Conservation (phyloP, 1,140 invertebrate species). For the Pogonomyrmex californicus region DNA sequence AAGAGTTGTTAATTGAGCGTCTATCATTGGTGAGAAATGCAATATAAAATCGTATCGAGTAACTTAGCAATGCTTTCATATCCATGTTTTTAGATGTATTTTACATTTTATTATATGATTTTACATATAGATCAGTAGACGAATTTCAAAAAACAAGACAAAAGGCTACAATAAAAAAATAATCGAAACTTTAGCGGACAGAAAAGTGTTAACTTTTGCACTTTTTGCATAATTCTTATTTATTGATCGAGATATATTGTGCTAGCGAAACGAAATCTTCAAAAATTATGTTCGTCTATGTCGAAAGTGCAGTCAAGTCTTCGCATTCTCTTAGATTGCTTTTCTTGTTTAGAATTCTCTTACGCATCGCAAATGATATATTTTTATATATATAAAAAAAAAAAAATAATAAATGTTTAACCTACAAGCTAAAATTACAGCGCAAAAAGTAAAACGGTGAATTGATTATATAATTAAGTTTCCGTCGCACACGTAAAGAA, state of each 20-base stretch:
- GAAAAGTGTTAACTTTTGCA: conserved; percentile 36
- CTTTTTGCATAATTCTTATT: not conserved
- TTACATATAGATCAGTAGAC: conserved; percentile 5
- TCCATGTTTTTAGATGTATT: not conserved
- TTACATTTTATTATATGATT: conserved; percentile 5
- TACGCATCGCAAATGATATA: not conserved
- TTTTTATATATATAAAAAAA: not conserved
- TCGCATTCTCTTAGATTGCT: not conserved
- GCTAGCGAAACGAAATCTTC: conserved; percentile 7
- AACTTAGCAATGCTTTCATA: not conserved
- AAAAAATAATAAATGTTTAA: not conserved
- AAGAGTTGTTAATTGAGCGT: not conserved
- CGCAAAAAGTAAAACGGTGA: not conserved
- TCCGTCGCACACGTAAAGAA: conserved; percentile 1
- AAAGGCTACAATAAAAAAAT: not conserved
- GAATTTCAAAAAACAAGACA: not conserved
- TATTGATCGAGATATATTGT: conserved; percentile 38
- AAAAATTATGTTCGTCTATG: not conserved
- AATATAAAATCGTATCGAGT: not conserved
- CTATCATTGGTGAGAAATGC: not conserved
- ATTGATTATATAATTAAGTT: not conserved
- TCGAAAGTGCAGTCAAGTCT: not conserved
- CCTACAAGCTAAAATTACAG: not conserved
- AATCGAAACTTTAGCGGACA: not conserved
- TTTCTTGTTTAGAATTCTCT: not conserved